Evolutionary conservation across 2,113 vertebrate genomes (phyloP).

Genomic region (Gobiocypris rarus): DNA sequence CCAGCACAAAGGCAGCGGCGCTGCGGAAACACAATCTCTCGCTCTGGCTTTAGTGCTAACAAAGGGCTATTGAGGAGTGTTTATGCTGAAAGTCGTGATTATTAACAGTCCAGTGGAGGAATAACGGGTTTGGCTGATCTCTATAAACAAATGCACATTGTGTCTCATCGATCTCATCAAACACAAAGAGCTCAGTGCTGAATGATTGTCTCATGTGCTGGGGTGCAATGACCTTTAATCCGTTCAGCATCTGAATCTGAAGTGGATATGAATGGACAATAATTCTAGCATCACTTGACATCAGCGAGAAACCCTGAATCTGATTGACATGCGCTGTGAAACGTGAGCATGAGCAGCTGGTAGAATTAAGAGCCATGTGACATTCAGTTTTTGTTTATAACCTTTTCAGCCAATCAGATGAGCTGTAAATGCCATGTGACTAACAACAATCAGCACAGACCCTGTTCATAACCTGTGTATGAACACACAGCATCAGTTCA

Average conservation of each 20-base stretch:
- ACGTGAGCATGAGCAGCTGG: background rate
- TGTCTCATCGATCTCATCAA: background rate
- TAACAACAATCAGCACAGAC: no score
- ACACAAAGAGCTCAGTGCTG: slow-evolving; percentile 6
- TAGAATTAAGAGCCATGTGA: no score
- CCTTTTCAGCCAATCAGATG: background rate
- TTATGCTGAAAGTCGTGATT: slow-evolving; percentile 28
- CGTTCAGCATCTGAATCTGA: slow-evolving; percentile 34
- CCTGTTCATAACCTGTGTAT: no score
- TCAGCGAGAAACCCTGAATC: background rate
- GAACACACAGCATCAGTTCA: no score
- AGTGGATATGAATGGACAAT: background rate
- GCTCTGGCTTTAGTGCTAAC: slow-evolving; percentile 46
- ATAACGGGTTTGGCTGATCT: no score
- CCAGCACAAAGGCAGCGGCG: slow-evolving; percentile 65
- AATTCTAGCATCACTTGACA: background rate
- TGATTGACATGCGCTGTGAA: background rate
- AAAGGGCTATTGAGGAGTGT: slow-evolving; percentile 21
- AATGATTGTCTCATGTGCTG: slow-evolving; percentile 22
- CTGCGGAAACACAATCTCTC: slow-evolving; percentile 66
- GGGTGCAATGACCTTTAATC: slow-evolving; percentile 43
- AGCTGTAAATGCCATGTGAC: background rate
- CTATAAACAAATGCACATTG: background rate
- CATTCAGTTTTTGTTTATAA: no score
- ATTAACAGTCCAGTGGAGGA: slow-evolving; percentile 1